Evolutionary conservation across 2,797 vertebrate species (phyloP).

Genomic region (Ibycter americanus): DNA sequence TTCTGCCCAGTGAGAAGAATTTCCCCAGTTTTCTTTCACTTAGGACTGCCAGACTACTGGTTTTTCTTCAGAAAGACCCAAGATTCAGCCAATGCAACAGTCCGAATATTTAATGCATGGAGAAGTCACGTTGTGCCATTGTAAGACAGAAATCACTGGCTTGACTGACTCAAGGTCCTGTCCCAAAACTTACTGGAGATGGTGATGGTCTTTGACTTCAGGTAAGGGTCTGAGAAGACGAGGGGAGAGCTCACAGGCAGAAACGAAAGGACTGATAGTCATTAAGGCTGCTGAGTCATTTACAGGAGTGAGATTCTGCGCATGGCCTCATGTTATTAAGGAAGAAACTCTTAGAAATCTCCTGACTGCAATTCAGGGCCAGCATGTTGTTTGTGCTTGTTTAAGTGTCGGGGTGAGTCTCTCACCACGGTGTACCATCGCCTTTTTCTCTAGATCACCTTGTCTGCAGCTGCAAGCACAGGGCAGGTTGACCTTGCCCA

Average conservation of each 20-base stretch:
- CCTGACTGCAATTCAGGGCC: neutral
- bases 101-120: neutral
- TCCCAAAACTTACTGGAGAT: neutral
- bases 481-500: neutral
- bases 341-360: neutral
- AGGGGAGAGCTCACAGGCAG: neutral
- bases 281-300: neutral
- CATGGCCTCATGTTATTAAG: neutral
- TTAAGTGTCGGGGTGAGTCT: neutral
- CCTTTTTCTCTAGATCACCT: neutral
- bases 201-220: neutral
- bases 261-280: neutral
- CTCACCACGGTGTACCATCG: rapidly evolving
- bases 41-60: neutral
- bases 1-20: neutral
- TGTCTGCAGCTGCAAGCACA: neutral
- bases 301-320: neutral
- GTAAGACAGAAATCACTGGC: neutral
- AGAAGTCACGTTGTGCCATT: neutral
- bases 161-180: neutral
- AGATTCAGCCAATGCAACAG: neutral
- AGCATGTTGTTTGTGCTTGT: neutral
- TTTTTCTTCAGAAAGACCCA: neutral
- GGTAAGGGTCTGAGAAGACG: neutral
- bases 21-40: neutral